Base-by-base conservation (phyloP, 2,797 vertebrate species). In the Dryobates pubescens region DNA sequence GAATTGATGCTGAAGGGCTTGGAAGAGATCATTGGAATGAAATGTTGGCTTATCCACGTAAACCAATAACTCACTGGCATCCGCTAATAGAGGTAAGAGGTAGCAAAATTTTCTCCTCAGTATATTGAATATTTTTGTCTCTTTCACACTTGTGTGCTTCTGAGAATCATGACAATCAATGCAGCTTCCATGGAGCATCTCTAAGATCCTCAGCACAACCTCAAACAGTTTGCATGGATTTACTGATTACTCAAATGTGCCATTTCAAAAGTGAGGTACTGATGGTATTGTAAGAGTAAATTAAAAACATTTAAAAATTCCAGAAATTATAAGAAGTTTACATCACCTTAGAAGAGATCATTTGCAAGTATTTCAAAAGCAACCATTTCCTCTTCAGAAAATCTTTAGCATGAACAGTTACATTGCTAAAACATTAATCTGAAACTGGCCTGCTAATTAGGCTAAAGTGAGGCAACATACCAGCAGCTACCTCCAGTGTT, bases 1-100 rank as follows among this genome's bases (percentile, higher is more conserved):
- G 99, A 82, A 98, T 99, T 29, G 99, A 99, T 4, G 99, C 99
- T 0, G 98, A 99, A 91, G 99, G 99, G 34, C 98, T 99, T 45
- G 99, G 99, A 89, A 98, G 99, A 86, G 98, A 99, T 96, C 99
- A 99, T 75, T 99, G 99, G 99, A 99, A 99, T 6, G 99, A 99
- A 97, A 99, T 99, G 99, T 61, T 99, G 96, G 98, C 99, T 79
- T 99, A 99, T 80, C 99, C 99, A 7, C 98, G 99, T 59, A 99
- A 99, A 87, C 99, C 99, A 82, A 99, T 99, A 95, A 99, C 99
- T 27, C 99, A 99, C 77, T 99, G 99, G 99, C 99, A 99, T 75
- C 98, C 98, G 24, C 97, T 99, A 49, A 96, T 98, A 96, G 99
- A 99, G 99, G 99, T 99, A 98, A 96, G 88, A 68, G 82, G 18